Evolutionary conservation across 2,113 vertebrate genomes (phyloP), one percentile per base, ranked within the genome.

Genomic region (Antigone vipio): DNA sequence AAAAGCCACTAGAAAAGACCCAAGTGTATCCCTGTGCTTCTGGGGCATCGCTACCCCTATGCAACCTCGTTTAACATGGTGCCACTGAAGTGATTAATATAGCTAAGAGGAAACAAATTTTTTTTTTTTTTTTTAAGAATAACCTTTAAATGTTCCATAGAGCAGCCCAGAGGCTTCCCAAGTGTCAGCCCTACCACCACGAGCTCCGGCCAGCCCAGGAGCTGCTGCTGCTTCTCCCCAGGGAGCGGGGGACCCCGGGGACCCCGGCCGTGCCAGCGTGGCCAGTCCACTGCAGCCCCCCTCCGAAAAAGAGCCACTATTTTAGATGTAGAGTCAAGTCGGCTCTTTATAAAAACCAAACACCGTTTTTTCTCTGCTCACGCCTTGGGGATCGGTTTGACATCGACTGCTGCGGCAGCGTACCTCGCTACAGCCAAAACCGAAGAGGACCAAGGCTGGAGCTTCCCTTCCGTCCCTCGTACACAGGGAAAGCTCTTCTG

Each of bases 331-430:
- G 19, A 35, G n/a, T 15, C 40, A 21, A 60, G 30, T 15, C 11
- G 5, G 4, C 23, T 58, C 59, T 78, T 66, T 29, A 6, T 22
- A n/a, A 27, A 49, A 74, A 29, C 3, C 17, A 44, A 64, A 50
- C 4, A 1, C 4, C 2, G 5, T 8, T 50, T 66, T 30, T 38
- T 11, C 50, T 69, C 56, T 9, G 23, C 58, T 58, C 32, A 45
- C 2, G 1, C 45, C 44, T 64, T 1, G 2, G 34, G 15, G 29
- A 26, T 38, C 1, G 3, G 32, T 52, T 72, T 32, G 44, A 50
- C 74, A 44, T 35, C 4, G 3, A 18, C 2, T 24, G 40, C 30
- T 32, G 22, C 3, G 9, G 64, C 58, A 19, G 19, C 1, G 7
- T 12, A 38, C 55, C n/a, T 62, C 14, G 2, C 9, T 30, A 15